phyloP scores from a whole-genome alignment of 2,888 invertebrate species.

The Temnothorax unifasciatus region DNA sequence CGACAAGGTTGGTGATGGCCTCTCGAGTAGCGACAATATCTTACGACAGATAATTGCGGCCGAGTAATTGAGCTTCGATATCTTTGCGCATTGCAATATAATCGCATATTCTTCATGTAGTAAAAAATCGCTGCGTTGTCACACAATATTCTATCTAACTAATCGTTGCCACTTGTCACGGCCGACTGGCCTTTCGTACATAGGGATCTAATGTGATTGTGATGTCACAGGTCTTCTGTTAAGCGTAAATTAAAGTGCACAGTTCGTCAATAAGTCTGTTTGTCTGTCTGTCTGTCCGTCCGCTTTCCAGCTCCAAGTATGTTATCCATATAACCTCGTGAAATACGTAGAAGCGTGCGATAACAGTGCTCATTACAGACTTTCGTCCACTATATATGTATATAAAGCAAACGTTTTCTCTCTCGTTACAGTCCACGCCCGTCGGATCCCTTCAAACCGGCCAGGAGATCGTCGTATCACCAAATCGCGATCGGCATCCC shows the following conservation, averaged over 20 bases:
- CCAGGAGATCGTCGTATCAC: constrained; percentile 96
- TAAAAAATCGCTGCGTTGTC: not conserved
- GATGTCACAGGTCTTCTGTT: constrained; percentile 41
- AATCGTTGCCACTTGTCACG: not conserved
- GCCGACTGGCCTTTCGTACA: constrained; percentile 6
- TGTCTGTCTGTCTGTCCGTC: constrained; percentile 24
- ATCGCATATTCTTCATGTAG: not conserved
- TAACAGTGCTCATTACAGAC: constrained; percentile 1
- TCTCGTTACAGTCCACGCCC: constrained; percentile 93
- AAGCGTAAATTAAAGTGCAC: constrained; percentile 47
- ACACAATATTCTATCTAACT: not conserved
- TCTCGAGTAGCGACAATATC: constrained; percentile 33
- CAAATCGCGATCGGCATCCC: constrained; percentile 94
- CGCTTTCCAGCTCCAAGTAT: constrained; percentile 73
- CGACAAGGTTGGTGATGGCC: constrained; percentile 91
- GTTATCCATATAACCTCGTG: constrained; percentile 69
- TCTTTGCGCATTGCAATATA: constrained; percentile 7
- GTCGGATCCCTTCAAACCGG: constrained; percentile 97
- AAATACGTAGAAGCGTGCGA: constrained; percentile 29
- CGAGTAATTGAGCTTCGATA: constrained; percentile 22
- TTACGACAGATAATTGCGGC: constrained; percentile 3
- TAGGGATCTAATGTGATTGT: constrained; percentile 38
- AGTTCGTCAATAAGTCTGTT: constrained; percentile 38
- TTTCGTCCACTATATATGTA: constrained; percentile 30
- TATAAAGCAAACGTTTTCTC: constrained; percentile 61